Base-by-base conservation (phyloP, 2,888 invertebrate genomes). In the Biston betularia region DNA sequence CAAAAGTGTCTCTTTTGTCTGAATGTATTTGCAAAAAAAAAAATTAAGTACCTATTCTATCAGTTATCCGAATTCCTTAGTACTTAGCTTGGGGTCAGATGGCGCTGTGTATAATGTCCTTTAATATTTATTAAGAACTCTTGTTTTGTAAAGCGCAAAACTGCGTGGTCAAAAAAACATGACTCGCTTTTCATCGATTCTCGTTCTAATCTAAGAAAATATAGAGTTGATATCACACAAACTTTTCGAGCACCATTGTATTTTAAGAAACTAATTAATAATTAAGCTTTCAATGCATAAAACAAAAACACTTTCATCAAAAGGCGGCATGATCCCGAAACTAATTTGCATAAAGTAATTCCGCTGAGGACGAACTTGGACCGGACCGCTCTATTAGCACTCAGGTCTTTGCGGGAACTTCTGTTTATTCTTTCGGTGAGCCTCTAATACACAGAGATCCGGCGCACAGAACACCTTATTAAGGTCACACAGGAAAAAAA, bases 301-400 rank as follows among this genome's bases (percentile, higher is more conserved):
- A 78, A 79, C 75, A 76, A 78, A 79, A 79, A 76, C 72, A 77
- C 75, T 74, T 73, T 65, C 72, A 78, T 79, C 76, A 78, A 72
- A 80, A 73, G 75, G 78, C 77, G 76, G 79, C 74, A 78, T 77
- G 74, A 76, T 75, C 73, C 65, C 63, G 64, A 70, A 74, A 68
- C 75, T 81, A 80, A 83, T 85, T 84, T 81, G 75, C 82, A 80
- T 83, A 76, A 79, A 77, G 69, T 74, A 76, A 78, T 68, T 76
- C 73, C 57, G 58, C 73, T 66, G 63, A 73, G 73, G 69, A 68
- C 68, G 46, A 69, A 77, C 75, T 74, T 75, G 72, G 65, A 64
- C 64, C 71, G 61, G 59, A 74, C 68, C 72, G 68, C 73, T 82
- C 78, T 80, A 77, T 79, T 79, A 82, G 75, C 77, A 73, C 78